Evolutionary conservation across 1,140 invertebrate species (phyloP), one percentile per base, ranked within the genome.

Genomic region (Drosophila miranda): DNA sequence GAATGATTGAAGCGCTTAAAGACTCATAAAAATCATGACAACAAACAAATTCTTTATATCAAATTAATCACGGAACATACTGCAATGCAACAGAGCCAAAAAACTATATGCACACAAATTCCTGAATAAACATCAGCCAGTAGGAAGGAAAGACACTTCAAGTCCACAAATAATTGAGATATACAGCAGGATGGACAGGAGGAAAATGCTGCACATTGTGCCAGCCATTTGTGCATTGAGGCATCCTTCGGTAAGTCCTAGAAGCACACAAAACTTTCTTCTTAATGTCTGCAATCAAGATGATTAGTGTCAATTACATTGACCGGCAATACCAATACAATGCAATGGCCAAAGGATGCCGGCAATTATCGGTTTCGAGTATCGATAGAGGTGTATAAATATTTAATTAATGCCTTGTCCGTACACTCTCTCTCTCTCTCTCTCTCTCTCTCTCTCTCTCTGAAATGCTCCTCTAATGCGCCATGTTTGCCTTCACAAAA

Each of bases 211-310:
- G 11, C 9, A 38, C 30, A 34, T 11, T 34, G 30, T 34, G 9
- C 34, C 34, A 34, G 38, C 28, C 52, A 66, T 64, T 64, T 66
- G 63, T 26, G n/a, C 34, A 7, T 8, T 44, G 45, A 64, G 34
- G 61, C 28, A 30, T 38, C 34, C 11, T 38, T 38, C 28, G 60
- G 45, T 46, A 28, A 41, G 28, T 46, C 63, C n/a, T 50, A 14
- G 9, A 14, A 8, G 23, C 26, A 13, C 11, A 14, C n/a, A 23
- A 43, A 54, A 68, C 66, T 68, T 26, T 56, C 50, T 38, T 13
- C 34, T 38, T 69, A 69, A 69, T 69, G 63, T 21, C 66, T 49
- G 48, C 66, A 69, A 69, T 69, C 63, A 69, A 38, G 63, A 68
- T 49, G 55, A 69, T 69, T 69, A 49, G 63, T 46, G 41, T 43